Percentiles rank a stretch among this genome's conserved stretches.
phyloP scores from a whole-genome alignment of 1,140 invertebrate genomes.

The Apolygus lucorum region DNA sequence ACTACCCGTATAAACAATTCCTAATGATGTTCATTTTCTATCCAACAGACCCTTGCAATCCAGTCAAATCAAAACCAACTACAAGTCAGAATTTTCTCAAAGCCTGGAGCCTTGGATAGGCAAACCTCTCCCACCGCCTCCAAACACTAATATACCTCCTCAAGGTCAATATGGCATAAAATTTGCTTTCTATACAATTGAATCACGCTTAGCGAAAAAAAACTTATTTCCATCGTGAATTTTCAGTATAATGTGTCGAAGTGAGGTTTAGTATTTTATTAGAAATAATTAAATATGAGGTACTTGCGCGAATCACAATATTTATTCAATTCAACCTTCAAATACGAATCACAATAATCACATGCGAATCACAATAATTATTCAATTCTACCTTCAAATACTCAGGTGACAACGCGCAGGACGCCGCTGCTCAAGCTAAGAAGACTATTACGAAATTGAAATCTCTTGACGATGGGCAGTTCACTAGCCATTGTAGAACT shows the following conservation, averaged over 20 bases:
- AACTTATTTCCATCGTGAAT: no score
- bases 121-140: conserved; percentile 24
- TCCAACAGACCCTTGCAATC: conserved; percentile 45
- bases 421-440: conserved; percentile 9
- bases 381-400: not conserved
- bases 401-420: not conserved
- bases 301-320: no score
- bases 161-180: no score
- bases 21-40: not conserved
- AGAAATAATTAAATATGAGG: no score
- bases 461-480: conserved; percentile 47
- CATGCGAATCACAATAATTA: not conserved
- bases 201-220: not conserved
- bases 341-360: no score
- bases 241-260: no score
- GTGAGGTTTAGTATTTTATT: no score
- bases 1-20: no score
- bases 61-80: conserved; percentile 53
- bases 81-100: conserved; percentile 52
- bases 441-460: conserved; percentile 36
- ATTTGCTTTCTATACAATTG: not conserved
- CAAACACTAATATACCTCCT: conserved; percentile 10
- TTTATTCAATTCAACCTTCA: no score
- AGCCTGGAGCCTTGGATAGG: conserved; percentile 53
- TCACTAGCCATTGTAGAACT: conserved; percentile 52